These are phyloP conservation scores for Chelonus insularis DNA, from an alignment of 1,140 invertebrate species.

Conservation along the genomic window DNA sequence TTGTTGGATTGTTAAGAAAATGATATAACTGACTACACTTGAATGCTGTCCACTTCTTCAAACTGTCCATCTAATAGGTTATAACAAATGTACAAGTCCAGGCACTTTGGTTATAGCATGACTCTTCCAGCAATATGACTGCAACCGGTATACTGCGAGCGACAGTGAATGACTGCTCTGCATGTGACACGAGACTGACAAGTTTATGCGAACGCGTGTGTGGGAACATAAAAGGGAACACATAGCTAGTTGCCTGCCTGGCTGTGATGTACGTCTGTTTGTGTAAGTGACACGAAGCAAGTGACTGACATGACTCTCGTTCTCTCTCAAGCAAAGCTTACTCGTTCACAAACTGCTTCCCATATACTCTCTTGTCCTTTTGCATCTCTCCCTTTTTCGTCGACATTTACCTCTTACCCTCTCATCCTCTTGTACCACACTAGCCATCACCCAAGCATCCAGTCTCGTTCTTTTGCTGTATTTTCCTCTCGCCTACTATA, in stretches of 20 bases:
- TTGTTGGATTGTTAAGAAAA: too few species aligned
- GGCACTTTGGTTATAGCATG: constrained; percentile 4
- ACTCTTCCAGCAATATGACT: constrained; percentile 22
- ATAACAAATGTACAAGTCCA: not conserved
- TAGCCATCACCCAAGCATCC: constrained; percentile 22
- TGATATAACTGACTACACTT: too few species aligned
- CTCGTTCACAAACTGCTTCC: constrained; percentile 13
- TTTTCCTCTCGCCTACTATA: not conserved
- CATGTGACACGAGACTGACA: constrained; percentile 60
- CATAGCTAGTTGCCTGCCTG: constrained; percentile 50
- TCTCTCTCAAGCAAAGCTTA: constrained; percentile 22
- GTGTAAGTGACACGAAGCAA: constrained; percentile 59
- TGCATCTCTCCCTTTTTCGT: constrained; percentile 24
- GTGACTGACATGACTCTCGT: constrained; percentile 54
- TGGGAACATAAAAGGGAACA: constrained; percentile 60
- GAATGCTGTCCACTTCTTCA: too few species aligned
- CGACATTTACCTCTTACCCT: constrained; percentile 16
- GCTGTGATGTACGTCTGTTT: constrained; percentile 60
- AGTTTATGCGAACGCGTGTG: constrained; percentile 59
- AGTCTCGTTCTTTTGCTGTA: not conserved
- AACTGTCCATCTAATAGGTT: too few species aligned
- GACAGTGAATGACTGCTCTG: constrained; percentile 60
- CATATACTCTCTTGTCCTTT: constrained; percentile 29
- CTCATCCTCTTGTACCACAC: not conserved
- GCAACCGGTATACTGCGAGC: constrained; percentile 48